Conservation (phyloP, 2,888 invertebrate species). For the Sclerodermus sp. region DNA sequence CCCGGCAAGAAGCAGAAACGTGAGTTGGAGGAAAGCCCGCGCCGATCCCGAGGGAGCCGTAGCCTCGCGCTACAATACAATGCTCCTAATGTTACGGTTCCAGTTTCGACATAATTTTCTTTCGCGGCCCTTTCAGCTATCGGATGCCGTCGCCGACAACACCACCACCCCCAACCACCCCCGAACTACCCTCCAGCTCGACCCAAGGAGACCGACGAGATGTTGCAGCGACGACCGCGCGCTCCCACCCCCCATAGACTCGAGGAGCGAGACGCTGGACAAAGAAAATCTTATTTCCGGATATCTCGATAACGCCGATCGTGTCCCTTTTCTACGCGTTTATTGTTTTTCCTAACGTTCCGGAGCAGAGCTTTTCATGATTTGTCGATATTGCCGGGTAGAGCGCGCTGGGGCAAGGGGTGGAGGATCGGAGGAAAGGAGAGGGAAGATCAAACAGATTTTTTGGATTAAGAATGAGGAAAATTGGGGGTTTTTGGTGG, state of each 20-base stretch:
- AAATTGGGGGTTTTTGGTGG: too few species aligned
- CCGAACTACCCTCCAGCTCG: slow-evolving; percentile 1
- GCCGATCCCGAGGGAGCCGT: slow-evolving; percentile 48
- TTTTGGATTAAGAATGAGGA: too few species aligned
- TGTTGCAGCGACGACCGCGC: too few species aligned
- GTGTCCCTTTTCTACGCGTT: too few species aligned
- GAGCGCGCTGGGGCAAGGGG: too few species aligned
- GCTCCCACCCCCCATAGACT: slow-evolving; percentile 7
- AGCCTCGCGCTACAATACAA: slow-evolving; percentile 53
- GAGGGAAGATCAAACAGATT: neutral
- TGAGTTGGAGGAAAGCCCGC: slow-evolving; percentile 38
- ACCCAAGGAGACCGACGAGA: too few species aligned
- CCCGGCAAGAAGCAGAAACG: slow-evolving; percentile 28
- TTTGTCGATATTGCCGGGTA: too few species aligned
- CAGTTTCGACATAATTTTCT: slow-evolving; percentile 56
- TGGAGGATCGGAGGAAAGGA: neutral
- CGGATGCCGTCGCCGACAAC: slow-evolving; percentile 25
- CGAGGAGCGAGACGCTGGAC: too few species aligned
- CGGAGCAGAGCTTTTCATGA: too few species aligned
- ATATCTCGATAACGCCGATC: slow-evolving; percentile 24
- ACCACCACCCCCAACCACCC: too few species aligned
- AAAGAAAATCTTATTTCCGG: slow-evolving; percentile 48
- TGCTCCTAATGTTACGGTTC: slow-evolving; percentile 57
- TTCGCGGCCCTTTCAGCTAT: slow-evolving; percentile 38
- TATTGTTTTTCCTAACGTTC: too few species aligned